phyloP scores from a whole-genome alignment of 2,113 vertebrate species.

The Puffinus mauretanicus region DNA sequence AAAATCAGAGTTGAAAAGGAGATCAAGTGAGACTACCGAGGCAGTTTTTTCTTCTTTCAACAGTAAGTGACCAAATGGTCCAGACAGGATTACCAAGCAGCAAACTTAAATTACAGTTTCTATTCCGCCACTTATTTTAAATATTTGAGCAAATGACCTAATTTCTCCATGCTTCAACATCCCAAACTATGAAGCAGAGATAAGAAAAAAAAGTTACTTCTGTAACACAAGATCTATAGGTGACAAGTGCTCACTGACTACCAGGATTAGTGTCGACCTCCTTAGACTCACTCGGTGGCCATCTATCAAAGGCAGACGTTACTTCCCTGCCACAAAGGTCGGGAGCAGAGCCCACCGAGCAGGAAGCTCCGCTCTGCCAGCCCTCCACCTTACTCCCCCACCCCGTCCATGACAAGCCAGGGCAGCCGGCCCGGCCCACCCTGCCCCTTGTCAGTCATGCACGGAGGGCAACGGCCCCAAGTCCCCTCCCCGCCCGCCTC shows the following conservation, averaged over 20 bases:
- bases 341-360: neutral
- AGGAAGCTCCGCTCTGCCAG: neutral
- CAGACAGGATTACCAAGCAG: neutral
- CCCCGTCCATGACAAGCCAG: neutral
- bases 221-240: neutral
- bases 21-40: neutral
- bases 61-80: neutral
- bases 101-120: neutral
- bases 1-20: neutral
- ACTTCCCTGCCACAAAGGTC: fast-evolving
- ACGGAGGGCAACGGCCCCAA: neutral
- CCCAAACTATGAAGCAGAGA: neutral
- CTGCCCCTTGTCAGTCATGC: fast-evolving
- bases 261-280: fast-evolving
- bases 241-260: neutral
- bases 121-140: neutral
- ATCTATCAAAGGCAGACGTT: fast-evolving
- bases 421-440: neutral
- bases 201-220: neutral
- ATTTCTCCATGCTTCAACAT: neutral
- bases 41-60: neutral
- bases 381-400: fast-evolving
- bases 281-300: fast-evolving
- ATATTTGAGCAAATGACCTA: neutral
- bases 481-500: neutral